These are phyloP conservation scores for Lutjanus campechanus DNA, from an alignment of 2,797 vertebrate species.

Conservation along the genomic window DNA sequence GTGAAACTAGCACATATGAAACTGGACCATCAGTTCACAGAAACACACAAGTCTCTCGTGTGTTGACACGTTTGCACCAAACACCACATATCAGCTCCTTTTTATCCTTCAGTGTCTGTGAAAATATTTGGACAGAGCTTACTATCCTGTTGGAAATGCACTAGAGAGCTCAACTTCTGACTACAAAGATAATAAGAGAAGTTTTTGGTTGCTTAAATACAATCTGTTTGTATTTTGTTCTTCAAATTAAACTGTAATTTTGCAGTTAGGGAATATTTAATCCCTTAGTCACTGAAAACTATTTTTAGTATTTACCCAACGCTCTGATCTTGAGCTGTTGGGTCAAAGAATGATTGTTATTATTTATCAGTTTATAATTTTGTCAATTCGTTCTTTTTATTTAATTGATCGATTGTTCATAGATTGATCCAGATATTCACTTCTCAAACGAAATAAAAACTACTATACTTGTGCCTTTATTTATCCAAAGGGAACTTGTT, in stretches of 20 bases:
- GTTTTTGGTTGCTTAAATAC: not conserved
- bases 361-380: no score
- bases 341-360: not conserved
- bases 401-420: not conserved
- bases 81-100: not conserved
- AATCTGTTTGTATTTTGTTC: not conserved
- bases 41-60: constrained; percentile 1
- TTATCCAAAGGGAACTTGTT: no score
- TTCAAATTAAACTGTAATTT: not conserved
- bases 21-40: constrained; percentile 33
- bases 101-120: not conserved
- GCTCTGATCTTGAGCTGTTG: not conserved
- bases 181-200: not conserved
- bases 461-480: no score
- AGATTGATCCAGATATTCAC: no score
- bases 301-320: not conserved
- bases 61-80: not conserved
- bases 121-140: not conserved
- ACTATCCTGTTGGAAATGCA: not conserved
- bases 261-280: not conserved
- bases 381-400: not conserved
- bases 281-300: no score
- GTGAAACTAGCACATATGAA: constrained; percentile 40
- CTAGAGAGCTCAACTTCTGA: not conserved
- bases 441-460: no score